Conservation (phyloP, 2,113 vertebrate genomes). For the Boulengeromyrus knoepffleri region DNA sequence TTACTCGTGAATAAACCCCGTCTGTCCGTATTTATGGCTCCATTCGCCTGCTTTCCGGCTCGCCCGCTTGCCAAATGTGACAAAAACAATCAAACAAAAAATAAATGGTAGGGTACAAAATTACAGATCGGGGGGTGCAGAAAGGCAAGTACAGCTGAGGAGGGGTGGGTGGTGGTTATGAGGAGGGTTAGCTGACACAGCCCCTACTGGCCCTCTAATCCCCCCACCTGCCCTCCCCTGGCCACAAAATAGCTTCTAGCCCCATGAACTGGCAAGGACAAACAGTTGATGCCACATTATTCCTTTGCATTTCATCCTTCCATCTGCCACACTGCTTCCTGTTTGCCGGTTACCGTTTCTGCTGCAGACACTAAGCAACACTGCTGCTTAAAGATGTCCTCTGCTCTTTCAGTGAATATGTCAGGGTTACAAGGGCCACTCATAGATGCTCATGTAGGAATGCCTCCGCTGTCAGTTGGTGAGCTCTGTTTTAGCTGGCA, state of each 20-base stretch:
- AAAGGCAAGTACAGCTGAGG: not conserved
- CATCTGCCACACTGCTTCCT: not conserved
- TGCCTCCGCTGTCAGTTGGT: not conserved
- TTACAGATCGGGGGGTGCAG: not conserved
- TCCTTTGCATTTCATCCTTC: slow-evolving; percentile 28
- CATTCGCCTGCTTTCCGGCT: no score
- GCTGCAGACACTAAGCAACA: not conserved
- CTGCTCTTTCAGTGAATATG: not conserved
- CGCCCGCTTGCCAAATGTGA: no score
- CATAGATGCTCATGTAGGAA: not conserved
- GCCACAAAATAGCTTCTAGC: not conserved
- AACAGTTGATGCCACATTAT: slow-evolving; percentile 39
- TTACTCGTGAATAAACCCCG: no score
- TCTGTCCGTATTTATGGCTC: no score
- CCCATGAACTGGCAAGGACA: not conserved
- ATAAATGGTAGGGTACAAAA: not conserved
- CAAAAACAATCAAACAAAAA: not conserved
- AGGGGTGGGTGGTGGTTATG: not conserved
- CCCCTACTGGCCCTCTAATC: not conserved
- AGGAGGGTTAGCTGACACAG: not conserved
- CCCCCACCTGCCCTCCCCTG: not conserved
- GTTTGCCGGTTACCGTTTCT: not conserved
- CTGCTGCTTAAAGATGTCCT: not conserved
- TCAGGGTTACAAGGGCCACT: not conserved
- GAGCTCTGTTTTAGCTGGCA: not conserved